These are phyloP conservation scores for Onychomys torridus DNA, from an alignment of 2,797 vertebrate genomes.

Conservation along the genomic window DNA sequence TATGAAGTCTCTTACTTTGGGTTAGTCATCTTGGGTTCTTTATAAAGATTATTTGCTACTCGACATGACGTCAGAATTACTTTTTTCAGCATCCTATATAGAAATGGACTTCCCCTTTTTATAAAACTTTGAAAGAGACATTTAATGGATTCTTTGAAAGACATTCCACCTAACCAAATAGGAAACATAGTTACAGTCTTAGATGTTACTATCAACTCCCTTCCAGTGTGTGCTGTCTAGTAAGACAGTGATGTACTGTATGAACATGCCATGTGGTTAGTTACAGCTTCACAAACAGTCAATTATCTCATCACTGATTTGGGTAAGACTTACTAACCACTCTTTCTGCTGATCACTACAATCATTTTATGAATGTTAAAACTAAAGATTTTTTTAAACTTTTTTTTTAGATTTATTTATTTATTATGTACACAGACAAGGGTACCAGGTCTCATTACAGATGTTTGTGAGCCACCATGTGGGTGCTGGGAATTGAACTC, in stretches of 20 bases:
- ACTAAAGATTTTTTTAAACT: slow-evolving; percentile 39
- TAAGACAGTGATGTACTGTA: background rate
- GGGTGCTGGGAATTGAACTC: no score
- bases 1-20: slow-evolving; percentile 21
- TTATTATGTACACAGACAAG: no score
- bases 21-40: slow-evolving; percentile 36
- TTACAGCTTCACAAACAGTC: background rate
- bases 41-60: slow-evolving; percentile 40
- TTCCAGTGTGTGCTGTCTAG: background rate
- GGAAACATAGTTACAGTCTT: slow-evolving; percentile 37
- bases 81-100: slow-evolving; percentile 52
- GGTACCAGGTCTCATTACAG: no score
- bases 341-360: background rate
- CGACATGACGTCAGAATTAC: slow-evolving; percentile 32
- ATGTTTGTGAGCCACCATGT: no score
- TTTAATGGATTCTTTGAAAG: slow-evolving; percentile 26
- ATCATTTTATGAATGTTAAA: background rate
- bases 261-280: background rate
- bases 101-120: slow-evolving; percentile 41
- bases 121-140: slow-evolving; percentile 52
- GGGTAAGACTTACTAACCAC: background rate
- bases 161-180: slow-evolving; percentile 16
- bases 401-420: no score
- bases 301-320: background rate
- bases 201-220: slow-evolving; percentile 18